Conservation (phyloP, 2,888 invertebrate genomes). For the Drosophila histrio region DNA sequence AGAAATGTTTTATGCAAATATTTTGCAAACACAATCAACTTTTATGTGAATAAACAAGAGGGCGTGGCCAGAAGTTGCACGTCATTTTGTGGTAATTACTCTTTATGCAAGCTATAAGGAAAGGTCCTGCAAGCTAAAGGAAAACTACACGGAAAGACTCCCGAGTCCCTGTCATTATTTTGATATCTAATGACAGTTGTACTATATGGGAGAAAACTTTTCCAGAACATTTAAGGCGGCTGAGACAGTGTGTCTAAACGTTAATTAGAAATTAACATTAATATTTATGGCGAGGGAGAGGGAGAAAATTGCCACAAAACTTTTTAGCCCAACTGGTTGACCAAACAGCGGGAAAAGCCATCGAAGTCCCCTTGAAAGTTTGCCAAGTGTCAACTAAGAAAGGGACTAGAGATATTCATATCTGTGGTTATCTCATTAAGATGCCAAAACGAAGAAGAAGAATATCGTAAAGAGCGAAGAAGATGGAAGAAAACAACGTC, state of each 20-base stretch:
- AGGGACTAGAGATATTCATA: not conserved
- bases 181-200: slow-evolving; percentile 42
- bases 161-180: slow-evolving; percentile 10
- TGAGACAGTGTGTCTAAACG: slow-evolving; percentile 20
- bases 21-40: slow-evolving; percentile 34
- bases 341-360: slow-evolving; percentile 33
- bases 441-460: not conserved
- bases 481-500: not conserved
- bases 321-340: slow-evolving; percentile 31
- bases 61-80: slow-evolving; percentile 21
- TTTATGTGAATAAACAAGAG: slow-evolving; percentile 18
- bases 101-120: not conserved
- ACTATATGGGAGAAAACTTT: slow-evolving; percentile 32
- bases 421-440: slow-evolving; percentile 38
- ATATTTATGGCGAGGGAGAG: slow-evolving; percentile 32
- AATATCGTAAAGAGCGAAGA: no score
- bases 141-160: not conserved
- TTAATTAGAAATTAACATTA: slow-evolving; percentile 54
- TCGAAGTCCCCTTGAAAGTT: slow-evolving; percentile 14
- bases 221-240: slow-evolving; percentile 17
- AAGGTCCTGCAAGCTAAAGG: not conserved
- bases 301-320: not conserved
- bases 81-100: slow-evolving; percentile 48
- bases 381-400: slow-evolving; percentile 25
- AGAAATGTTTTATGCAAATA: slow-evolving; percentile 51